Base-by-base conservation (phyloP, 2,888 invertebrate species). In the Tricholauxania praeusta region DNA sequence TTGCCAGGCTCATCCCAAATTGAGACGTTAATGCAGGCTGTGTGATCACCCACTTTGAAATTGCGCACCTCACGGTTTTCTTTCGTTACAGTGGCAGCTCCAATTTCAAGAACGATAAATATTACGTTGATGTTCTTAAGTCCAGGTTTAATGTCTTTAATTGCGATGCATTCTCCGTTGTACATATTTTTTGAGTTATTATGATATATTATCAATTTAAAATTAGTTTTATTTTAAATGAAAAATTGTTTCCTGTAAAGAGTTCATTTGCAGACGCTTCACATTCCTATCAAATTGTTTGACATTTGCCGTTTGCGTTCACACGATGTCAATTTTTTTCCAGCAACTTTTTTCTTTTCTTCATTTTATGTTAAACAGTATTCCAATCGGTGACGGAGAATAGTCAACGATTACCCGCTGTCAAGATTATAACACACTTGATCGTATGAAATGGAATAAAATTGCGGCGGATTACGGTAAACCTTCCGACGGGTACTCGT, bases 1-100 rank as follows among this genome's bases (percentile, higher is more conserved):
- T 95, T 93, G 17, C 98, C 98, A 0, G 96, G 94, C 84, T 98
- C 97, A 86, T 98, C 98, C 98, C 98, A 98, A 78, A 98, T 93
- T 8, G 97, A 97, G 63, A 98, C 92, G 88, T 98, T 98, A 76
- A 98, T 95, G 79, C 93, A 93, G 15, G 96, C 97, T 73, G 94
- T 92, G 80, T 82, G 72, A 75, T 98, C 98, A 7, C 97, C 98
- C 71, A 98, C 94, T 89, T 96, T 96, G 83, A 96, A 93, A 65
- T 97, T 96, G 82, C 98, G 80, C 81, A 98, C 97, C 90, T 97
- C 97, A 82, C 98, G 94, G 84, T 96, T 96, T 85, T 98, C 98
- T 89, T 98, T 98, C 66, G 98, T 97, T 74, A 94, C 89, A 39
- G 94, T 94, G 77, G 94, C 93, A 85, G 92, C 92, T 81, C 97